These are phyloP conservation scores for Meteorus cinctellus DNA, from an alignment of 2,888 invertebrate species.

Conservation along the genomic window DNA sequence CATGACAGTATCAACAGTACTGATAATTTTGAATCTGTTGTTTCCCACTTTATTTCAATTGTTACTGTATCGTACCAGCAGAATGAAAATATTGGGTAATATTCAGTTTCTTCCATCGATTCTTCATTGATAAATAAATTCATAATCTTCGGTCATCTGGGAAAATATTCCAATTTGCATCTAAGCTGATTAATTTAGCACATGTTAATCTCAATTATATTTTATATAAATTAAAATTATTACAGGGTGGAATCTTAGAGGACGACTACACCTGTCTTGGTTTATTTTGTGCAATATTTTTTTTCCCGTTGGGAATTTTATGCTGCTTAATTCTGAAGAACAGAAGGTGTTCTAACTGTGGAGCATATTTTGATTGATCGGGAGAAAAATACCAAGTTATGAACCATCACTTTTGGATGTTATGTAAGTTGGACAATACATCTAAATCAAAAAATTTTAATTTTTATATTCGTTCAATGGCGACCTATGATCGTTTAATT, in stretches of 20 bases:
- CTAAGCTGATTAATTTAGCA: constrained; percentile 10
- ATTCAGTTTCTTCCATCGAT: too few relatives aligned
- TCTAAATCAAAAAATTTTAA: neutral
- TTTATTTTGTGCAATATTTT: constrained; percentile 87
- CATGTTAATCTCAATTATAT: neutral
- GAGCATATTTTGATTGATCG: constrained; percentile 83
- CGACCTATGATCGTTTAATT: neutral
- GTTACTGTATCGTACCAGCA: too few relatives aligned
- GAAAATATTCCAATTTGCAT: neutral
- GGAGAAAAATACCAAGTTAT: neutral
- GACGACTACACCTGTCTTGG: constrained; percentile 91
- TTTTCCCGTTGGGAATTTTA: constrained; percentile 90
- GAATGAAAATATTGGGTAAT: too few relatives aligned
- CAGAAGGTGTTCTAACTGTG: constrained; percentile 90
- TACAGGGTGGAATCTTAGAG: constrained; percentile 85
- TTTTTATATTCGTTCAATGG: neutral
- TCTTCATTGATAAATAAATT: too few relatives aligned
- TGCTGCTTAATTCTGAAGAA: constrained; percentile 90
- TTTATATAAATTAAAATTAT: constrained; percentile 33
- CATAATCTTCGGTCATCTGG: too few relatives aligned
- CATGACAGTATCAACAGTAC: too few relatives aligned
- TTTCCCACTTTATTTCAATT: too few relatives aligned
- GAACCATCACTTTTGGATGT: neutral
- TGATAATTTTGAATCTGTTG: too few relatives aligned
- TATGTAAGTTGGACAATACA: neutral